Base-by-base conservation (phyloP, 1,140 invertebrate species). In the Brachionus sp. region DNA sequence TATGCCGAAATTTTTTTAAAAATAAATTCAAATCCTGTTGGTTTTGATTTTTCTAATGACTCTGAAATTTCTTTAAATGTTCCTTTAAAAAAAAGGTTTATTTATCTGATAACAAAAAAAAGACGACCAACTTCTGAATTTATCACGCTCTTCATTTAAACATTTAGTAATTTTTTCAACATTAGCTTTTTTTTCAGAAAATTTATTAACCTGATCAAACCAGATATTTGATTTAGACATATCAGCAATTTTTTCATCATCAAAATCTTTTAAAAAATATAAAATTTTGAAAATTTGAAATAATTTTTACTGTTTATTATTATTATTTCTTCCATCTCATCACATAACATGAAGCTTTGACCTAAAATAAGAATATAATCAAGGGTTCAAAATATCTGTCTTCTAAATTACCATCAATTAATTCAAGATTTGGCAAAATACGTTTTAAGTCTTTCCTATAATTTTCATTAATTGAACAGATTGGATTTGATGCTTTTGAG, bases 381-480 rank as follows among this genome's bases (percentile, higher is more conserved):
- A 33, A 50, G 12, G 5, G 0, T 10, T 50, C 9, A 13, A 44
- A 77, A 25, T 50, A 12, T 2, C 1, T 50, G 10, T 29, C 5
- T 66, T 1, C 29, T 77, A 66, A 23, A 57, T 62, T 12, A 80
- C 77, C 77, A 80, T 80, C 77, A 6, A 80, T 50, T 6, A 62
- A 42, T 29, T 80, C 77, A 12, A 80, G 50, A 37, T 80, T 39
- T 39, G 77, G 77, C 5, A 80, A 64, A 13, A 80, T 23, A 5
- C n/a, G 33, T 1, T 66, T 57, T 12, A 80, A 5, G 2, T 44
- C 35, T 33, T 19, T 44, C 39, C 37, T 66, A 39, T 80, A 80
- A 62, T 64, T 42, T 62, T 37, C n/a, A 37, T 37, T 7, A 33
- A 6, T 66, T 25, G 5, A 25, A 19, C 77, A 80, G 4, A 80